A percentile compares a stretch with the other conserved stretches of the same genome.
phyloP scores from a whole-genome alignment of 2,888 invertebrate species.

The Catocala sponsa region DNA sequence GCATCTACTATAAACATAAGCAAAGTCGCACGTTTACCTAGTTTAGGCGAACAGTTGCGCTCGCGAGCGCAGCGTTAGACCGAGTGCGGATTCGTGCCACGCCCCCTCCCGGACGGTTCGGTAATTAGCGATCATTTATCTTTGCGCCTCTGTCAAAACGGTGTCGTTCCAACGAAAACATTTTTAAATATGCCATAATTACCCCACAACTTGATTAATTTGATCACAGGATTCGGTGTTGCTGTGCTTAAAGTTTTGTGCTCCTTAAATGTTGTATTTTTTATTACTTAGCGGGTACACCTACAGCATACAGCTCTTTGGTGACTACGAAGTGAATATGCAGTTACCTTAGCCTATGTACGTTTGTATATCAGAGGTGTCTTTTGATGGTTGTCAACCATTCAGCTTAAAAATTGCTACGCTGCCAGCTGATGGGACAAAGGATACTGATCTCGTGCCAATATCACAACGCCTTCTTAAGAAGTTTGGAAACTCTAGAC shows the following conservation, averaged over 20 bases:
- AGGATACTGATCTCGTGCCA: no score
- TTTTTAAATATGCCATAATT: slow-evolving; percentile 81
- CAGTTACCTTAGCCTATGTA: no score
- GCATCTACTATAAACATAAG: not conserved
- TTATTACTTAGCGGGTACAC: no score
- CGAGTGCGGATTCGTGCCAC: slow-evolving; percentile 55
- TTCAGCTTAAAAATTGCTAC: no score
- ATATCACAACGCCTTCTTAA: no score
- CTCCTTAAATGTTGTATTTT: slow-evolving; percentile 5
- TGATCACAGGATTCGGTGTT: slow-evolving; percentile 55
- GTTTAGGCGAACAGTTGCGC: slow-evolving; percentile 40
- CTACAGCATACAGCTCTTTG: no score
- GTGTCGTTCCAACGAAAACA: slow-evolving; percentile 80
- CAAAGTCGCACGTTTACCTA: slow-evolving; percentile 7
- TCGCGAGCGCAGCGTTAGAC: slow-evolving; percentile 38
- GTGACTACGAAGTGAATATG: no score
- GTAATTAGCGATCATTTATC: slow-evolving; percentile 84
- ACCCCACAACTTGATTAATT: slow-evolving; percentile 76
- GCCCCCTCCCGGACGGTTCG: slow-evolving; percentile 65
- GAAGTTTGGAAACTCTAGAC: no score
- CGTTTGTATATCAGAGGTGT: no score
- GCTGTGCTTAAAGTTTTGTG: slow-evolving; percentile 12
- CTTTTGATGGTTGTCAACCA: no score
- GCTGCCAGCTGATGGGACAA: no score
- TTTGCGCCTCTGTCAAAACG: slow-evolving; percentile 83